Base-by-base conservation (phyloP, 2,113 vertebrate genomes). In the Platycercus adscitus region DNA sequence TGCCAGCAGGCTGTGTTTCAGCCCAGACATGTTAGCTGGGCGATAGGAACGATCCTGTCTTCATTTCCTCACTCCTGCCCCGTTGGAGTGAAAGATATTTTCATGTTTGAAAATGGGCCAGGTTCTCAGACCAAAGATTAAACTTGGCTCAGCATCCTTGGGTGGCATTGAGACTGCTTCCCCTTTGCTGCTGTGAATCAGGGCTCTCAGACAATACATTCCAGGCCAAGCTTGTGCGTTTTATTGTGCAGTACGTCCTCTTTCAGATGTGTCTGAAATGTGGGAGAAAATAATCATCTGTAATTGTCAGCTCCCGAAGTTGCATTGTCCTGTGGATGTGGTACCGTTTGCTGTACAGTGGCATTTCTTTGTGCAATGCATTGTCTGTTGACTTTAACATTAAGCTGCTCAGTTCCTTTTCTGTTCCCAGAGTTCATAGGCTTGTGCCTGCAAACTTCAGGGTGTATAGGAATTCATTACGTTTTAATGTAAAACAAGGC, bases 1-100 rank as follows among this genome's bases (percentile, higher is more conserved):
- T 97, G 91, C 91, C 95, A 96, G 83, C 18, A 87, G 88, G 80
- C 84, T 46, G 43, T 0, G 9, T 81, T 81, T 91, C 80, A 81
- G 79, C 79, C 85, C 94, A 93, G 94, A 77, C 93, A 70, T 80
- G 95, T 95, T 96, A 65, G 87, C 87, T 94, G 89, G 93, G 87
- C 58, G 88, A 94, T 94, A 91, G 71, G 71, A 97, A 90, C 76
- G 70, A 75, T 89, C 93, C 94, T 73, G 71, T 90, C 96, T 95
- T 94, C 91, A 70, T 95, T 96, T 96, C 95, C 93, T 96, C 91
- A 33, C 87, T 95, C 81, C 94, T 97, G 89, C 93, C 89, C 89
- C 3, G 0, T 55, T 7, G 20, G 86, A 89, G 63, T 72, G 87
- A 81, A 78, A 89, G 89, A 94, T 94, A 92, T 97, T 90, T 88